phyloP scores from a whole-genome alignment of 2,888 invertebrate genomes.

The Cremastobaeus sp. region DNA sequence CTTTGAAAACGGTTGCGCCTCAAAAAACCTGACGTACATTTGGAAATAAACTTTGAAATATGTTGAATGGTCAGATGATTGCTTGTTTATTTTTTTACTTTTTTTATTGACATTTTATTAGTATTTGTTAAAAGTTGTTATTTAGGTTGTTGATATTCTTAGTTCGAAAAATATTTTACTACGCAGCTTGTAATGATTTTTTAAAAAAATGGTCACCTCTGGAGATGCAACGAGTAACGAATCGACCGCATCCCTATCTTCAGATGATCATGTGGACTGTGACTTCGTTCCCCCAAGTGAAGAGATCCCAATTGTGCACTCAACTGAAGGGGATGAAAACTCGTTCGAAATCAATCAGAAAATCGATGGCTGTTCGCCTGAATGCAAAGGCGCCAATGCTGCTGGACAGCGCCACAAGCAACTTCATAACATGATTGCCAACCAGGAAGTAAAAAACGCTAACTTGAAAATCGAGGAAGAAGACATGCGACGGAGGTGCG shows the following conservation, averaged over 20 bases:
- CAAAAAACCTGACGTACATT: no score
- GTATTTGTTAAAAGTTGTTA: no score
- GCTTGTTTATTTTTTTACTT: no score
- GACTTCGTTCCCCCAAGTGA: slow-evolving; percentile 1
- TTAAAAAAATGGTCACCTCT: no score
- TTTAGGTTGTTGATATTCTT: no score
- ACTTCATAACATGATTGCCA: slow-evolving; percentile 24
- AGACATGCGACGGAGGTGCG: slow-evolving; percentile 8
- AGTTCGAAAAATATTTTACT: no score
- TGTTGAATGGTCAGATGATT: no score
- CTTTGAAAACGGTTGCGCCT: no score
- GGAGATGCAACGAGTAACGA: neutral
- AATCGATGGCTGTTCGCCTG: slow-evolving; percentile 30
- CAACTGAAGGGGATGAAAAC: slow-evolving; percentile 10
- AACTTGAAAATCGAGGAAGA: slow-evolving; percentile 24
- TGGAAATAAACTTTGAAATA: no score
- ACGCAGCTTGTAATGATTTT: no score
- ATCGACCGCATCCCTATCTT: slow-evolving; percentile 1
- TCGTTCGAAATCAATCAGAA: slow-evolving; percentile 19
- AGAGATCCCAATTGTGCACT: slow-evolving; percentile 12
- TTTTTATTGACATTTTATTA: no score
- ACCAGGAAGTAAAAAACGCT: slow-evolving; percentile 22
- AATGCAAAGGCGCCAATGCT: slow-evolving; percentile 11
- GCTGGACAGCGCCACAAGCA: slow-evolving; percentile 20
- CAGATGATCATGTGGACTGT: neutral